Conservation (phyloP, 2,888 invertebrate genomes). For the Boloria selene region DNA sequence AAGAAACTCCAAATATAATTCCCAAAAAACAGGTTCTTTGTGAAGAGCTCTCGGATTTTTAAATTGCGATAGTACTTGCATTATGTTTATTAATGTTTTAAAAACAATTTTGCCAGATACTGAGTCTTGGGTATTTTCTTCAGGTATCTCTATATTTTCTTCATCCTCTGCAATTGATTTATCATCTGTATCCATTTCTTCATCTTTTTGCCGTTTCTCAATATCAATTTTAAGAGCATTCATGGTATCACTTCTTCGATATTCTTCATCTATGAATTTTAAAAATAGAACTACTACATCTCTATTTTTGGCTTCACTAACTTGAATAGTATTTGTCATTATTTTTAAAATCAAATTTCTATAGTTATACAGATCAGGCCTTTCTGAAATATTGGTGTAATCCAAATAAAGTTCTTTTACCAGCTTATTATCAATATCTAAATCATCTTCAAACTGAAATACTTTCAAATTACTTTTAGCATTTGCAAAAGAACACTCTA, state of each 20-base stretch:
- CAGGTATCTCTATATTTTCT: slow-evolving; percentile 60
- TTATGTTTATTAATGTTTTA: slow-evolving; percentile 84
- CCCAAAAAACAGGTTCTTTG: slow-evolving; percentile 88
- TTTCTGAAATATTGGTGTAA: slow-evolving; percentile 75
- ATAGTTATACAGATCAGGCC: slow-evolving; percentile 88
- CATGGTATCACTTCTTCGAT: slow-evolving; percentile 60
- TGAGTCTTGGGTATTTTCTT: slow-evolving; percentile 52
- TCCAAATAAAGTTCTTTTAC: slow-evolving; percentile 62
- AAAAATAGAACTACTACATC: slow-evolving; percentile 91
- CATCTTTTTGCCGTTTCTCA: slow-evolving; percentile 77
- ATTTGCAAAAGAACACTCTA: slow-evolving; percentile 78
- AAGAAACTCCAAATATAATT: slow-evolving; percentile 90
- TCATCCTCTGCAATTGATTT: slow-evolving; percentile 60
- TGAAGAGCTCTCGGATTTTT: slow-evolving; percentile 91
- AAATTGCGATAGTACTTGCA: slow-evolving; percentile 90
- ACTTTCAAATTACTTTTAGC: slow-evolving; percentile 64
- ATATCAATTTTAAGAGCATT: slow-evolving; percentile 81
- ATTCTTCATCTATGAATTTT: slow-evolving; percentile 87
- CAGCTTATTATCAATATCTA: slow-evolving; percentile 56
- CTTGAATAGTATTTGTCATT: slow-evolving; percentile 87
- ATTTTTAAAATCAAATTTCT: slow-evolving; percentile 91
- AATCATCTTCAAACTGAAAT: slow-evolving; percentile 64
- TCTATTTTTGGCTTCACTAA: slow-evolving; percentile 91
- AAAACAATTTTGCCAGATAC: slow-evolving; percentile 72
- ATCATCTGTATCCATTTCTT: slow-evolving; percentile 60